Evolutionary conservation across 92 coral and sea anemone species (phyloP).

Genomic region (Zoanthus gigantus): DNA sequence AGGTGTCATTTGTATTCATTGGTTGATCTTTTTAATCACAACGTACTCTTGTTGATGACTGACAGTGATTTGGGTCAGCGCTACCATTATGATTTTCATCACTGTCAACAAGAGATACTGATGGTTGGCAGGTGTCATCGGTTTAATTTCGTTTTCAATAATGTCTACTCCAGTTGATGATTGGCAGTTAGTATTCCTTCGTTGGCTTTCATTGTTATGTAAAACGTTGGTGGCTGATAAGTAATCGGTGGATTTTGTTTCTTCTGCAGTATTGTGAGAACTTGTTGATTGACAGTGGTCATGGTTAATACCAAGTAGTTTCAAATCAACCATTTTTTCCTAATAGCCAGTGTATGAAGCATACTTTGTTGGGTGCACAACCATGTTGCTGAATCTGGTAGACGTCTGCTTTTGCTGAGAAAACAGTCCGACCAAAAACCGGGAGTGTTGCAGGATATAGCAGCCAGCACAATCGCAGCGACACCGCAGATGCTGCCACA

Average conservation of each 20-base stretch:
- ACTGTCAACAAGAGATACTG: background rate
- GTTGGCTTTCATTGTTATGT: background rate
- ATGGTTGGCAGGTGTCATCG: background rate
- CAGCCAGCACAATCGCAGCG: slow-evolving; percentile 52
- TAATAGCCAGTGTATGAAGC: slow-evolving; percentile 54
- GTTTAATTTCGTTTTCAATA: background rate
- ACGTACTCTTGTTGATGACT: background rate
- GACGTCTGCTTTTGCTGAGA: slow-evolving; percentile 6
- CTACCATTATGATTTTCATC: background rate
- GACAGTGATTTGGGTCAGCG: background rate
- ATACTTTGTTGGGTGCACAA: slow-evolving; percentile 55
- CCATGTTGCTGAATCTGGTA: slow-evolving; percentile 46
- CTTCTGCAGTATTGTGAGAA: background rate
- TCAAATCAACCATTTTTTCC: slow-evolving; percentile 53
- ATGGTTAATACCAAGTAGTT: slow-evolving; percentile 39
- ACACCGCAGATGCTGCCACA: slow-evolving; percentile 53
- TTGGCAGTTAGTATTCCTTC: background rate
- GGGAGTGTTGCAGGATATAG: slow-evolving; percentile 44
- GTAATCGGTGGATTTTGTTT: background rate
- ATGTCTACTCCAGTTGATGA: background rate
- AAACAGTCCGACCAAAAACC: slow-evolving; percentile 49
- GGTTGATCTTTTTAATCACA: background rate
- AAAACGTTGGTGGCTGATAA: background rate
- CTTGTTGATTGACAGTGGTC: background rate
- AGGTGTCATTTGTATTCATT: background rate